These are phyloP conservation scores for Pseudachorutes palmiensis DNA, from an alignment of 1,140 invertebrate species.

Conservation along the genomic window DNA sequence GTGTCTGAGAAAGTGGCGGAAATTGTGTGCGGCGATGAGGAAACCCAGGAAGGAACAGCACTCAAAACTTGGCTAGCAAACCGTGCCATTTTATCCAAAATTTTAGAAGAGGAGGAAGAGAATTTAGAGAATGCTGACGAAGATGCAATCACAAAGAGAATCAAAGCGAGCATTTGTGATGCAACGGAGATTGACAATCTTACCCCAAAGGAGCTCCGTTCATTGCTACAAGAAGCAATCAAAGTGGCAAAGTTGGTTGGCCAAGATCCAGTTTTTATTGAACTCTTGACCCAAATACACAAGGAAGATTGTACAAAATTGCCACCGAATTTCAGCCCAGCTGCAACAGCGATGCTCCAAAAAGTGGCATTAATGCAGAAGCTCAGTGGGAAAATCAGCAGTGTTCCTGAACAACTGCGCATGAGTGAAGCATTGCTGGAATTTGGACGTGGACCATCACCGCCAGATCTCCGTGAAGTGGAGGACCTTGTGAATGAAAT, in stretches of 20 bases:
- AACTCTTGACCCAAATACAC: not conserved
- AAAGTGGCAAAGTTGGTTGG: not conserved
- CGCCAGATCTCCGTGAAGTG: constrained; percentile 18
- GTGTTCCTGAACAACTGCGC: not conserved
- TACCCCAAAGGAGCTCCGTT: not conserved
- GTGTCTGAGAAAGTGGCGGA: not conserved
- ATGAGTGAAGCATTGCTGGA: not conserved
- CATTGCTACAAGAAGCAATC: not conserved
- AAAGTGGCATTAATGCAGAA: not conserved
- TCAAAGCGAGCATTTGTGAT: not conserved
- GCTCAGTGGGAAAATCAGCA: not conserved
- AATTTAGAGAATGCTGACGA: too few species aligned
- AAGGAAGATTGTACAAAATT: not conserved
- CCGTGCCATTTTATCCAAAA: not conserved
- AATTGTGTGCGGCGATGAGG: not conserved
- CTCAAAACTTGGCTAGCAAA: not conserved
- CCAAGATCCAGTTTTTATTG: not conserved
- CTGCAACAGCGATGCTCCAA: not conserved
- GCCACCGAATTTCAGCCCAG: not conserved
- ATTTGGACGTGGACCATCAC: not conserved
- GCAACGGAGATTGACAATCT: not conserved
- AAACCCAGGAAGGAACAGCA: not conserved
- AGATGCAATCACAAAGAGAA: not conserved
- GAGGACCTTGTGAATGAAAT: constrained; percentile 35
- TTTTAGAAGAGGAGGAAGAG: not conserved